Percentiles rank a stretch among this genome's conserved stretches.
These are phyloP conservation scores for Scaptomyza cyrtandrae DNA, from an alignment of 2,888 invertebrate species.

Conservation along the genomic window DNA sequence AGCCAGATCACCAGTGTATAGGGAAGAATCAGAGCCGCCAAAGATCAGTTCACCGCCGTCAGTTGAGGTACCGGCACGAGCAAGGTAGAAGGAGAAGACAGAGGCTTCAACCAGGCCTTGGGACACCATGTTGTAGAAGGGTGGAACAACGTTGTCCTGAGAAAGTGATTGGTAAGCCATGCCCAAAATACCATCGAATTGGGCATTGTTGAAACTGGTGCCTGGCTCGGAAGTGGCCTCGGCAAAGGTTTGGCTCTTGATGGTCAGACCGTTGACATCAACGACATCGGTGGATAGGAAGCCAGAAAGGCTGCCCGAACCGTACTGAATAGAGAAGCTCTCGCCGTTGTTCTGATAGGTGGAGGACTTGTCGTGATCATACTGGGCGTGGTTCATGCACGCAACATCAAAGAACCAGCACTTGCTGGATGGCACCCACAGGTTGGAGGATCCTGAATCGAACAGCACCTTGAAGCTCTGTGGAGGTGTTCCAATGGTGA, in stretches of 20 bases:
- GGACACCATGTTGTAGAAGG: slow-evolving; percentile 95
- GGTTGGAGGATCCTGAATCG: slow-evolving; percentile 98
- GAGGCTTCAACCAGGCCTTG: slow-evolving; percentile 89
- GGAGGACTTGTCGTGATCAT: slow-evolving; percentile 92
- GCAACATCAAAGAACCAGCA: slow-evolving; percentile 91
- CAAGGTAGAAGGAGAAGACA: slow-evolving; percentile 96
- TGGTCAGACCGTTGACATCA: slow-evolving; percentile 87
- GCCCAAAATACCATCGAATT: slow-evolving; percentile 98
- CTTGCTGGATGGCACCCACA: slow-evolving; percentile 99
- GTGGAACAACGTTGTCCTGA: slow-evolving; percentile 94
- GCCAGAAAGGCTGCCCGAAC: slow-evolving; percentile 97
- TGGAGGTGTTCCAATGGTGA: slow-evolving; percentile 94
- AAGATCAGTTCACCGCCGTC: slow-evolving; percentile 91
- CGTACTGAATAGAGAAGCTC: slow-evolving; percentile 95
- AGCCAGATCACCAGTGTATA: slow-evolving; percentile 88
- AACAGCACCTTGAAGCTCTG: slow-evolving; percentile 97
- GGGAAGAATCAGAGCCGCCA: slow-evolving; percentile 95
- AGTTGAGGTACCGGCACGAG: slow-evolving; percentile 86
- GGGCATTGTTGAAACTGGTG: slow-evolving; percentile 96
- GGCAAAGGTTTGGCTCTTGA: slow-evolving; percentile 95
- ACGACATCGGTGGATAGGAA: slow-evolving; percentile 96
- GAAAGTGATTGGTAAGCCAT: slow-evolving; percentile 94
- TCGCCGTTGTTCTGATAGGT: slow-evolving; percentile 95
- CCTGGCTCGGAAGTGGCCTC: slow-evolving; percentile 97
- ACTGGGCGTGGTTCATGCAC: slow-evolving; percentile 97